These are phyloP conservation scores for Gortyna flavago DNA, from an alignment of 2,888 invertebrate species.

Conservation along the genomic window DNA sequence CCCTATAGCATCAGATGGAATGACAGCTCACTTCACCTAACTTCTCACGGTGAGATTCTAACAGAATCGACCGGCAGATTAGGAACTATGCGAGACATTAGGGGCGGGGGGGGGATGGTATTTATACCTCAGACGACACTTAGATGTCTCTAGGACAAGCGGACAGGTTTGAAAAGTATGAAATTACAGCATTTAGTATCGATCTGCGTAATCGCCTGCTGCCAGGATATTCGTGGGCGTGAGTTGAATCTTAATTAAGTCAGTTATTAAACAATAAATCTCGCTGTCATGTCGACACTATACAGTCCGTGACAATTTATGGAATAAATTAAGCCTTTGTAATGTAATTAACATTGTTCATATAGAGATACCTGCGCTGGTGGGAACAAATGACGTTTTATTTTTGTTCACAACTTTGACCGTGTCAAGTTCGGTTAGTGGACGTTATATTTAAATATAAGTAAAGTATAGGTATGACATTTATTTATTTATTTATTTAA, in stretches of 20 bases:
- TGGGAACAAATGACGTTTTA: conserved; percentile 12
- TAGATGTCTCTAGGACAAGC: too few relatives aligned
- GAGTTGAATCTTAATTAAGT: conserved; percentile 36
- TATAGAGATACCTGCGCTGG: conserved; percentile 13
- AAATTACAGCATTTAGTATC: background rate
- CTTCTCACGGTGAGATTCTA: too few relatives aligned
- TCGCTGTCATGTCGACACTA: conserved; percentile 4
- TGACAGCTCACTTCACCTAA: too few relatives aligned
- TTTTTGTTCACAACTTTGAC: conserved; percentile 38
- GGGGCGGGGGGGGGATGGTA: too few relatives aligned
- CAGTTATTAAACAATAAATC: conserved; percentile 41
- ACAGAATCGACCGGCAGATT: too few relatives aligned
- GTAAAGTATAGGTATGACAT: too few relatives aligned
- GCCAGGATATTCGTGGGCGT: conserved; percentile 20
- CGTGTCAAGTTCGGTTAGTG: conserved; percentile 26
- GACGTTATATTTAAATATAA: background rate
- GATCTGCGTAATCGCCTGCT: background rate
- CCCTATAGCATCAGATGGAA: too few relatives aligned
- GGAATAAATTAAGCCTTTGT: conserved; percentile 45
- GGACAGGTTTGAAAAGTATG: background rate
- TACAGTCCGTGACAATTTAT: conserved; percentile 40
- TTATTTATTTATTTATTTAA: too few relatives aligned
- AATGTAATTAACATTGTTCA: conserved; percentile 37
- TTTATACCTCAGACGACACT: too few relatives aligned
- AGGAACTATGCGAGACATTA: too few relatives aligned